Conservation (phyloP, 2,888 invertebrate species). For the Tipula unca region DNA sequence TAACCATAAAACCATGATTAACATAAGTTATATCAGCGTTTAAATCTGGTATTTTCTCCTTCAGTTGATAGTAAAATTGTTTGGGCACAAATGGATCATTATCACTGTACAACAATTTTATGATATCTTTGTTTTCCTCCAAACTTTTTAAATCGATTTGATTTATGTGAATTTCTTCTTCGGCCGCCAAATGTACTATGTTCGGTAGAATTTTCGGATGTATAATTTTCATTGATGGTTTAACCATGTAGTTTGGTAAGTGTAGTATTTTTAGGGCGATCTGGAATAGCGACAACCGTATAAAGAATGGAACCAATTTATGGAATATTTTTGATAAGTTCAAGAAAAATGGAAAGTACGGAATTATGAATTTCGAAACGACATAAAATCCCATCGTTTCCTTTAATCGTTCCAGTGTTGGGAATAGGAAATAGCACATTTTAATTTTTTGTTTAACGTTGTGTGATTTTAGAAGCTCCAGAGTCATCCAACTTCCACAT, state of each 20-base stretch:
- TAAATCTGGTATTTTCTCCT: slow-evolving; percentile 46
- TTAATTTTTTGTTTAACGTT: slow-evolving; percentile 47
- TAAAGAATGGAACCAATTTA: neutral
- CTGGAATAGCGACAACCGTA: neutral
- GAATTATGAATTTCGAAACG: neutral
- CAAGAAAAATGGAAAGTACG: neutral
- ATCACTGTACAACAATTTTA: slow-evolving; percentile 65
- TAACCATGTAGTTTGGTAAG: neutral
- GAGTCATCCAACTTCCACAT: slow-evolving; percentile 75
- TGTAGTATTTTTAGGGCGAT: neutral
- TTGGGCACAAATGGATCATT: slow-evolving; percentile 70
- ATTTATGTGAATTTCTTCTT: slow-evolving; percentile 62
- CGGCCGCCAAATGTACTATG: slow-evolving; percentile 54
- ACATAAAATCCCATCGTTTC: slow-evolving; percentile 40
- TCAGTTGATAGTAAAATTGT: slow-evolving; percentile 54
- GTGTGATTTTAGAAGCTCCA: slow-evolving; percentile 59
- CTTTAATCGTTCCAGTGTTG: slow-evolving; percentile 78
- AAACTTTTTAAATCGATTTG: slow-evolving; percentile 53
- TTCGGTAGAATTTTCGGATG: slow-evolving; percentile 49
- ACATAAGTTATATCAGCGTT: slow-evolving; percentile 48
- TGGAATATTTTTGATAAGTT: neutral
- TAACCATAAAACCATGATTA: slow-evolving; percentile 68
- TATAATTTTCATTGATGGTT: slow-evolving; percentile 28
- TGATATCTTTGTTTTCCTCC: slow-evolving; percentile 44
- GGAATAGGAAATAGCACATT: slow-evolving; percentile 70